phyloP scores from a whole-genome alignment of 2,113 vertebrate genomes.

The Sceloporus undulatus region DNA sequence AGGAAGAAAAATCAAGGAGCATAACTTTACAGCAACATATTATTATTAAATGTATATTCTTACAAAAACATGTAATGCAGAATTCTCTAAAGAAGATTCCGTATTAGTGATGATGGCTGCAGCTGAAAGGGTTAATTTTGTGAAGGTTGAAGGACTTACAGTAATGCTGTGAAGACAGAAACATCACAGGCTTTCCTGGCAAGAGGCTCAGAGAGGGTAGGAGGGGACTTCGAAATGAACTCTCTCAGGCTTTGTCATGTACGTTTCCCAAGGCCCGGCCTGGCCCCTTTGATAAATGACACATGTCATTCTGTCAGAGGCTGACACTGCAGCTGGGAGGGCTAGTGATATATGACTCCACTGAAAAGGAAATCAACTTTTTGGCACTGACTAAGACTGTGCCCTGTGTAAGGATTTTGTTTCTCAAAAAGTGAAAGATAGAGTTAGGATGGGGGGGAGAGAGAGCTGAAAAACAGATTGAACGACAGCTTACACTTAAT shows the following conservation, averaged over 20 bases:
- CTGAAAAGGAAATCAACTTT: slow-evolving; percentile 99
- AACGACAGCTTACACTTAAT: slow-evolving; percentile 88
- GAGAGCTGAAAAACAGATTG: slow-evolving; percentile 82
- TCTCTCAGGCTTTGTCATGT: slow-evolving; percentile 99
- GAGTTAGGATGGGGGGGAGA: slow-evolving; percentile 74
- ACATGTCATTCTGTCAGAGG: slow-evolving; percentile 99
- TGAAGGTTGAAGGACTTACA: slow-evolving; percentile 85
- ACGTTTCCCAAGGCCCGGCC: slow-evolving; percentile 98
- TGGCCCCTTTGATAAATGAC: slow-evolving; percentile 99
- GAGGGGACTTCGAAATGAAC: slow-evolving; percentile 96
- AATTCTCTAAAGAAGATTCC: neutral
- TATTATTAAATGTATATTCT: fast-evolving
- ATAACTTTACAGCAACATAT: fast-evolving
- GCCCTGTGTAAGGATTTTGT: slow-evolving; percentile 92
- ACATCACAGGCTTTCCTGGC: slow-evolving; percentile 93
- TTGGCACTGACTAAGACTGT: slow-evolving; percentile 93
- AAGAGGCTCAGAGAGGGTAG: slow-evolving; percentile 89
- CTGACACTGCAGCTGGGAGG: slow-evolving; percentile 99
- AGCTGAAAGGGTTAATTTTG: slow-evolving; percentile 81
- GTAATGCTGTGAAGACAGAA: slow-evolving; percentile 89
- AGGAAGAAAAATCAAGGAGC: neutral
- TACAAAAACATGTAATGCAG: fast-evolving
- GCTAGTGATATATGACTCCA: slow-evolving; percentile 95
- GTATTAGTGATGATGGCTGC: neutral
- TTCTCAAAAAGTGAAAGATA: slow-evolving; percentile 88